phyloP scores from a whole-genome alignment of 2,797 vertebrate genomes.

The Eremophila alpestris region DNA sequence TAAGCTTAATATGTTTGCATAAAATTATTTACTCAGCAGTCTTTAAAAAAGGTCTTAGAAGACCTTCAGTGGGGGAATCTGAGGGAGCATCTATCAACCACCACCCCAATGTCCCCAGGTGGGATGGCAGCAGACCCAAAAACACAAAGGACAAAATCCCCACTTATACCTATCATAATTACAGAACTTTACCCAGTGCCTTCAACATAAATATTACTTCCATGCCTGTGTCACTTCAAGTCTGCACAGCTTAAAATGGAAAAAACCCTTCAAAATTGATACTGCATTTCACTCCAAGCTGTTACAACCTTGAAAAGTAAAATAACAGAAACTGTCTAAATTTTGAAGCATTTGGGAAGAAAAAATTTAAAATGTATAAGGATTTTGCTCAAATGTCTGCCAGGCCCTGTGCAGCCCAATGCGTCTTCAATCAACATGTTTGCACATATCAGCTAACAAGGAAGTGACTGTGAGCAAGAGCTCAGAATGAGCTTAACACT shows the following conservation, averaged over 20 bases:
- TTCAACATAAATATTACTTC: neutral
- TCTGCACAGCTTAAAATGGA: neutral
- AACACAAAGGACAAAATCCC: neutral
- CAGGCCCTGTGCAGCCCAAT: neutral
- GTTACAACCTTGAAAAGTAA: neutral
- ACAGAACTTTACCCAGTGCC: neutral
- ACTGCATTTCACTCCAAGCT: neutral
- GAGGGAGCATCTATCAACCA: neutral
- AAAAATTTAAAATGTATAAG: neutral
- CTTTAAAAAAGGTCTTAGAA: neutral
- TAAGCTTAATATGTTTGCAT: neutral
- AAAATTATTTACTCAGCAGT: neutral
- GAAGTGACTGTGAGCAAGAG: neutral
- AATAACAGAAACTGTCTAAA: neutral
- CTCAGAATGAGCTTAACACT: neutral
- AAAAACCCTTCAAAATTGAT: neutral
- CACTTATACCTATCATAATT: neutral
- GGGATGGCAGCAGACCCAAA: neutral
- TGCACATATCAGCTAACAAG: neutral
- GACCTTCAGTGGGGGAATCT: neutral
- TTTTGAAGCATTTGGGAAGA: neutral
- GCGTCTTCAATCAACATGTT: neutral
- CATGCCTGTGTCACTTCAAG: neutral
- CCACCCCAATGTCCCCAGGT: neutral
- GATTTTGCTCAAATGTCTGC: neutral